Evolutionary conservation across 2,888 invertebrate species (phyloP).

Genomic region (Smittia sp.): DNA sequence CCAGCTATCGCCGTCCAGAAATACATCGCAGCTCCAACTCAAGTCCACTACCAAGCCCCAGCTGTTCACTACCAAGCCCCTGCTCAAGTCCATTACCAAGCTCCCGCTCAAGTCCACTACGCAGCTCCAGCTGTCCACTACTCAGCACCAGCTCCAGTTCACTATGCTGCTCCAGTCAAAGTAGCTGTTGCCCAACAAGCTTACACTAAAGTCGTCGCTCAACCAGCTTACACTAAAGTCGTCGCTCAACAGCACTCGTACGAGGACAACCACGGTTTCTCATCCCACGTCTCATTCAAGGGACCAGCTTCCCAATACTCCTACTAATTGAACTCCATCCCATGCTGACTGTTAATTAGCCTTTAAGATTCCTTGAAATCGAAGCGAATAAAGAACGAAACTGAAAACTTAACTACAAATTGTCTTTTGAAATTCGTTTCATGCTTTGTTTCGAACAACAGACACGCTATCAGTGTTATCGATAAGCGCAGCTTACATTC

Average conservation of each 20-base stretch:
- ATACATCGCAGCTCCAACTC: slow-evolving; percentile 17
- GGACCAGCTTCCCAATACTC: slow-evolving; percentile 24
- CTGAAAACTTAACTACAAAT: not conserved
- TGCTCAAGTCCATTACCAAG: not conserved
- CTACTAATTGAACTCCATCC: not conserved
- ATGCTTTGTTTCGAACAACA: not conserved
- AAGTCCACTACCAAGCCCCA: not conserved
- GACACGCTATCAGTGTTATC: not conserved
- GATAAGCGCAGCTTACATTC: slow-evolving; percentile 13
- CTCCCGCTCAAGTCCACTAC: not conserved
- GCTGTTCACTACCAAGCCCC: not conserved
- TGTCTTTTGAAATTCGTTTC: not conserved
- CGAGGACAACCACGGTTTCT: slow-evolving; percentile 17
- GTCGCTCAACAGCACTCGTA: not conserved
- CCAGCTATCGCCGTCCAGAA: not conserved
- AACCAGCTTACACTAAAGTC: not conserved
- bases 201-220: not conserved
- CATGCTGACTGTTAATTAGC: no score
- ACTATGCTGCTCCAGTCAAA: slow-evolving; percentile 8
- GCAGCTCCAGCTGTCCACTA: not conserved
- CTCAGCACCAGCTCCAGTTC: not conserved
- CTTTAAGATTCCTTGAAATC: no score
- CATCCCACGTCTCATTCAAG: slow-evolving; percentile 33
- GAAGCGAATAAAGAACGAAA: not conserved
- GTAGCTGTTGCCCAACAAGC: not conserved